phyloP scores from a whole-genome alignment of 2,113 vertebrate species.

The Dicrurus megarhynchus region DNA sequence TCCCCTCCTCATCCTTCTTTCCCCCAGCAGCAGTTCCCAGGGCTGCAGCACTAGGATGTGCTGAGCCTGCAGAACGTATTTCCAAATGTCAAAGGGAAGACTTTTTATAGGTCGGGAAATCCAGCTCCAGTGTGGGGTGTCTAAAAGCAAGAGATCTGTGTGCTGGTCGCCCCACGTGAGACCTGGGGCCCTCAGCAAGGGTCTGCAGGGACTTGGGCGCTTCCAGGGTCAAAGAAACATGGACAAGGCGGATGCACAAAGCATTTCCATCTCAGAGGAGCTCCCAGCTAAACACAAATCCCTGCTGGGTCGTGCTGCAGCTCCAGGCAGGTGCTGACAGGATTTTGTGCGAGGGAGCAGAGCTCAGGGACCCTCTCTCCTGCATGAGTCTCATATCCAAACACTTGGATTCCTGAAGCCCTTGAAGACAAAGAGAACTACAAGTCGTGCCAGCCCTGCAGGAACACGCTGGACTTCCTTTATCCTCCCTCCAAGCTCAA shows the following conservation, averaged over 20 bases:
- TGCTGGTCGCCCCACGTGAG: not conserved
- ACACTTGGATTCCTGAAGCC: not conserved
- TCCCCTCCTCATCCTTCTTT: not conserved
- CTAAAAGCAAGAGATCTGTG: accelerated
- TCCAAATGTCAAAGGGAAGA: conserved; percentile 68
- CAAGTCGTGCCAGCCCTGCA: not conserved
- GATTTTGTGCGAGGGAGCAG: not conserved
- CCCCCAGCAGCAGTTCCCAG: not conserved
- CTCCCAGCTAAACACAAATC: not conserved
- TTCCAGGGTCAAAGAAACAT: not conserved
- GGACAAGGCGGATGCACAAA: accelerated
- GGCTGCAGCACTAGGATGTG: not conserved
- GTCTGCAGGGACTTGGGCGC: accelerated
- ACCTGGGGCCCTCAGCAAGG: not conserved
- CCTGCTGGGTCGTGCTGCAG: not conserved
- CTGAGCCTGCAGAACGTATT: conserved; percentile 65
- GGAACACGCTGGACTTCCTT: not conserved
- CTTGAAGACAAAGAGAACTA: not conserved
- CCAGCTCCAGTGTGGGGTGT: not conserved
- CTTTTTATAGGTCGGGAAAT: conserved; percentile 52
- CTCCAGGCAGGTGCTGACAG: not conserved
- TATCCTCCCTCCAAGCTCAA: not conserved
- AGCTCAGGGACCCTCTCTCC: not conserved
- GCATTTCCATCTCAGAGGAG: not conserved
- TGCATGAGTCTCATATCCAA: not conserved